A percentile compares a stretch with the other conserved stretches of the same genome.
Conservation (phyloP, 2,888 invertebrate genomes). For the Dexiosoma caninum region DNA sequence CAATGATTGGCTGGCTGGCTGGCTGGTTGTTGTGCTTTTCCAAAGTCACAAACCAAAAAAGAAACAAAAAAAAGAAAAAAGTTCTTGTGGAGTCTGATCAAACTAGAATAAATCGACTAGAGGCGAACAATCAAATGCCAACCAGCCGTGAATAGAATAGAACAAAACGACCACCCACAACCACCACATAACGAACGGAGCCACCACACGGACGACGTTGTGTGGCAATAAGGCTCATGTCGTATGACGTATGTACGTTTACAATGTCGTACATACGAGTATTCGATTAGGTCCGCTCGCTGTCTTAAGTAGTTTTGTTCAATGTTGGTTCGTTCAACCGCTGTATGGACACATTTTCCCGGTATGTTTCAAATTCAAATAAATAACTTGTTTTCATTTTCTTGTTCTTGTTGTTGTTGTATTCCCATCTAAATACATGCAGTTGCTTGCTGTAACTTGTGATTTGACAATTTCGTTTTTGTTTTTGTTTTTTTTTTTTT, state of each 20-base stretch:
- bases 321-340: constrained; percentile 40
- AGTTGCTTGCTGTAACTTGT: constrained; percentile 11
- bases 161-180: constrained; percentile 71
- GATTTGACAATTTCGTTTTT: constrained; percentile 33
- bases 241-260: constrained; percentile 29
- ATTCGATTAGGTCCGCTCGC: constrained; percentile 23
- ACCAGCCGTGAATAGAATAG: constrained; percentile 18
- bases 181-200: constrained; percentile 66
- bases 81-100: constrained; percentile 55
- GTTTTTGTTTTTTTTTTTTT: constrained; percentile 16
- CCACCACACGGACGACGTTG: constrained; percentile 63
- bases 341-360: neutral
- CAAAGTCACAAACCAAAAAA: too few species aligned
- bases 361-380: constrained; percentile 7
- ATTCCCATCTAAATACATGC: too few species aligned
- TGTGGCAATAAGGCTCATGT: constrained; percentile 46
- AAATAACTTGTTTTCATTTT: constrained; percentile 14
- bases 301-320: constrained; percentile 54
- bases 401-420: too few species aligned
- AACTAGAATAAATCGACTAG: constrained; percentile 57
- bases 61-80: too few species aligned
- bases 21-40: neutral
- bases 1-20: constrained; percentile 31
- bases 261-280: constrained; percentile 48
- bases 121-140: constrained; percentile 39